Conservation (phyloP, 2,888 invertebrate species). For the Venustoraphidia nigricollis region DNA sequence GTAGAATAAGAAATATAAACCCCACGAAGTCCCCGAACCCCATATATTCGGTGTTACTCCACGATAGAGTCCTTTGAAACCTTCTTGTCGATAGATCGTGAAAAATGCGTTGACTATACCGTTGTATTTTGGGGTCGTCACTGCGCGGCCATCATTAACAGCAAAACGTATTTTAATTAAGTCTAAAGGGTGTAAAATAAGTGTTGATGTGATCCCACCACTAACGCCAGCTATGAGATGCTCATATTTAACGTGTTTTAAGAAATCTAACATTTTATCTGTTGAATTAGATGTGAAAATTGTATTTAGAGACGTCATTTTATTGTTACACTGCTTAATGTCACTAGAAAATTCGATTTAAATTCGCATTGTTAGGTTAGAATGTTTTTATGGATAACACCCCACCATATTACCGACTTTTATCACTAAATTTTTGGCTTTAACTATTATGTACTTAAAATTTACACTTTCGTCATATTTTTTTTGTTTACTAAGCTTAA, state of each 20-base stretch:
- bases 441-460: too few relatives aligned
- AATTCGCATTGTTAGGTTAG: too few relatives aligned
- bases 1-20: slow-evolving; percentile 94
- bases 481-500: too few relatives aligned
- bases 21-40: slow-evolving; percentile 96
- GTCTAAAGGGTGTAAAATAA: slow-evolving; percentile 90
- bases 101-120: slow-evolving; percentile 64
- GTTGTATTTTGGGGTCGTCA: slow-evolving; percentile 72
- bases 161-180: slow-evolving; percentile 97
- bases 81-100: slow-evolving; percentile 76
- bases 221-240: slow-evolving; percentile 91
- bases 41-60: slow-evolving; percentile 95
- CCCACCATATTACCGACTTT: too few relatives aligned
- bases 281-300: not conserved
- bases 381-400: too few relatives aligned
- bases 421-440: too few relatives aligned
- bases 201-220: slow-evolving; percentile 87
- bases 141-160: slow-evolving; percentile 83
- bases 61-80: slow-evolving; percentile 79
- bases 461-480: too few relatives aligned
- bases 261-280: slow-evolving; percentile 18
- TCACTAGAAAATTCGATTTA: too few relatives aligned
- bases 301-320: too few relatives aligned
- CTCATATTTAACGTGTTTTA: slow-evolving; percentile 69
- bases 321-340: too few relatives aligned